Base-by-base conservation (phyloP, 2,113 vertebrate species). In the Clarias macrocephalus region DNA sequence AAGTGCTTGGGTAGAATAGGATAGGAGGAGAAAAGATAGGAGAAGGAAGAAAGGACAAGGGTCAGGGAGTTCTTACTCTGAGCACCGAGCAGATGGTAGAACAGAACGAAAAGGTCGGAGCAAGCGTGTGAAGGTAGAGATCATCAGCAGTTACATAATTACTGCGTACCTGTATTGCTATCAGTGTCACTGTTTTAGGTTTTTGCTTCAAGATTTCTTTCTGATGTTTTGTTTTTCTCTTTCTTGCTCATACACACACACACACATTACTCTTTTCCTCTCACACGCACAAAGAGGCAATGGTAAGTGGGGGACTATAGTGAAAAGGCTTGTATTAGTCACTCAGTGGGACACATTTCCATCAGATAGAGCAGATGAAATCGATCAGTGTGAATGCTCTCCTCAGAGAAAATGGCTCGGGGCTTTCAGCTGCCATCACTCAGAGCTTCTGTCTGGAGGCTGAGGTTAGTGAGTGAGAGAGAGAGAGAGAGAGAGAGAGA, bases 301-400 rank as follows among this genome's bases (percentile, higher is more conserved):
- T 83, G 77, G 83, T 87, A 63, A 82, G 82, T 85, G 70, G 42
- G 82, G 59, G 73, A 73, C 76, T 76, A 65, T 66, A 79, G 60
- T 80, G 60, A 85, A 82, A 87, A 81, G 75, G 42, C 86, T 59
- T 76, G 80, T 85, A 89, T 90, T 89, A 88, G 25, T 87, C 85
- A 63, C 77, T 70, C 89, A 56, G 88, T 76, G 88, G 88, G 87
- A 88, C 87, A 76, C 19, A 77, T 80, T 88, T 91, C 88, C 85
- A 63, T 75, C 73, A 73, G 86, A 89, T 84, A 86, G 86, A 80
- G 37, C 60, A 15, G 33, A 85, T 91, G 85, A 92, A 89, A 94
- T 90, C 89, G 88, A 94, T 92, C 88, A 89, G 90, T 86, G 33
- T 73, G 72, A 89, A 87, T 63, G 30, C 73, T 87, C 80, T 84